Evolutionary conservation across 35 echinoderm and acorn worm species (phyloP).

Genomic region (Apostichopus parvimensis): DNA sequence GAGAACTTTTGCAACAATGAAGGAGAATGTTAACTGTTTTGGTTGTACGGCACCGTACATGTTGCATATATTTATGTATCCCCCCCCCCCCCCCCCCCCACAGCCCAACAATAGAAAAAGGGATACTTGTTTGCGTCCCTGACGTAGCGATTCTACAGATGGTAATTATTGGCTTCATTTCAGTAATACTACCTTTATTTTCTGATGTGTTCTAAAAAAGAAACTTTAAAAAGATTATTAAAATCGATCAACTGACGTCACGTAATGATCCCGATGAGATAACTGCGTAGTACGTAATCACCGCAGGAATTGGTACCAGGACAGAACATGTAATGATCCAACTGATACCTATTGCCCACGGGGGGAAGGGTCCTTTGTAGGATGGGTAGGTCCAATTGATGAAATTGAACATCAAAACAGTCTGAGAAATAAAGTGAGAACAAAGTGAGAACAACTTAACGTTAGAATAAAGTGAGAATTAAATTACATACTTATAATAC

Average conservation of each 20-base stretch:
- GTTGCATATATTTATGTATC: background rate
- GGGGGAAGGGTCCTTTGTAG: conserved; percentile 76
- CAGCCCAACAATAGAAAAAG: background rate
- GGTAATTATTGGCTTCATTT: background rate
- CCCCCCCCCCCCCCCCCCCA: too few relatives aligned
- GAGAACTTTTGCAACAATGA: too few relatives aligned
- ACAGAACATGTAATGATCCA: conserved; percentile 64
- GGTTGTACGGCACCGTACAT: background rate
- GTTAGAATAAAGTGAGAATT: too few relatives aligned
- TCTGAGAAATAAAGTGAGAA: conserved; percentile 34
- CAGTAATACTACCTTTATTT: background rate
- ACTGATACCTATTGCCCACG: conserved; percentile 64
- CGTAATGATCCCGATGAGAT: conserved; percentile 42
- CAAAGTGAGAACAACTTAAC: too few relatives aligned
- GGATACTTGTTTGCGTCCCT: background rate
- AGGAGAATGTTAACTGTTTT: too few relatives aligned
- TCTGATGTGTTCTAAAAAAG: background rate
- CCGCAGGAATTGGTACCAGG: conserved; percentile 61
- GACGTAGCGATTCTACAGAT: too few relatives aligned
- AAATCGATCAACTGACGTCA: conserved; percentile 40
- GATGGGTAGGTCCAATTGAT: conserved; percentile 75
- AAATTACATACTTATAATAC: too few relatives aligned
- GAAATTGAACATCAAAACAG: conserved; percentile 76
- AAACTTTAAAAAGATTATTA: background rate
- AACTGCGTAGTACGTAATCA: conserved; percentile 61